phyloP scores from a whole-genome alignment of 2,113 vertebrate species.

The Plectropomus leopardus region DNA sequence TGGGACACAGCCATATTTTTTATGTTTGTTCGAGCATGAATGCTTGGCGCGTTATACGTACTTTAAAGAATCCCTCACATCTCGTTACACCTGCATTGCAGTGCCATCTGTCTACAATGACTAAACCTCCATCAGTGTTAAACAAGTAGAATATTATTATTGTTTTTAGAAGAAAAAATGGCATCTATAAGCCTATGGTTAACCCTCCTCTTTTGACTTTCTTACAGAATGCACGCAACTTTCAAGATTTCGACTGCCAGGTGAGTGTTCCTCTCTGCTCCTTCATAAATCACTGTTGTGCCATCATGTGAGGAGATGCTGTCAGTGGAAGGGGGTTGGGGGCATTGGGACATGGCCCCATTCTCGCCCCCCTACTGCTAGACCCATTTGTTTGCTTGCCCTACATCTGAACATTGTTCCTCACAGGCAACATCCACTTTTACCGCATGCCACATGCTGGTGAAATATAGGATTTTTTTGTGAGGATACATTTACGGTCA shows the following conservation, averaged over 20 bases:
- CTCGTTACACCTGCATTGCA: neutral
- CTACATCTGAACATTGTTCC: slow-evolving; percentile 10
- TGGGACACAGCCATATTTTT: neutral
- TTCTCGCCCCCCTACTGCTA: neutral
- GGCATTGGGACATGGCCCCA: neutral
- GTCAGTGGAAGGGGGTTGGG: neutral
- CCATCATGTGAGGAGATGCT: neutral
- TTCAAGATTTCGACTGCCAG: slow-evolving; percentile 98
- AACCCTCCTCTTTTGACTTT: slow-evolving; percentile 12
- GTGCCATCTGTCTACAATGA: neutral
- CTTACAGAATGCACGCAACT: slow-evolving; percentile 93
- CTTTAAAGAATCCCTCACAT: neutral
- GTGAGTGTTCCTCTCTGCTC: slow-evolving; percentile 80
- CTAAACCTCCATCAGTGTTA: neutral
- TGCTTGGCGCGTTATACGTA: too few relatives aligned
- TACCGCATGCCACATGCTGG: neutral
- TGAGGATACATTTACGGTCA: neutral
- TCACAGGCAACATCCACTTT: neutral
- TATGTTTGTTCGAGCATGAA: neutral
- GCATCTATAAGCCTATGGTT: neutral
- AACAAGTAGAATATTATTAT: neutral
- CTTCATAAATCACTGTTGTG: neutral
- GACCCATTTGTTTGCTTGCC: slow-evolving; percentile 18
- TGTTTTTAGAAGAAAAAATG: neutral
- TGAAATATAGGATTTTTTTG: neutral